These are phyloP conservation scores for Oreochromis grahami DNA, from an alignment of 2,797 vertebrate genomes.

Conservation along the genomic window DNA sequence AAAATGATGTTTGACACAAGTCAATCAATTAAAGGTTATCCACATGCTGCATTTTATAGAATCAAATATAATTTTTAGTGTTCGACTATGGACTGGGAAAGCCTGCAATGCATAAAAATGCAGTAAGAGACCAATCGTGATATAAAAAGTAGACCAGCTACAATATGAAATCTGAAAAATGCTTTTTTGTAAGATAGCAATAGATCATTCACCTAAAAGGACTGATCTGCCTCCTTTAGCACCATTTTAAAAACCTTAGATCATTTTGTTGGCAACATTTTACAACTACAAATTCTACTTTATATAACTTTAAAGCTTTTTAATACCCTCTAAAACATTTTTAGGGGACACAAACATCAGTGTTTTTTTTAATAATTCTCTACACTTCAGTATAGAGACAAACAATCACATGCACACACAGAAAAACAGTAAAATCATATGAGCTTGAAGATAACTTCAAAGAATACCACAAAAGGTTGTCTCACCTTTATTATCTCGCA, in stretches of 20 bases:
- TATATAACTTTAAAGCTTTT: background rate
- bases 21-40: background rate
- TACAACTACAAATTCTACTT: background rate
- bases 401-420: background rate
- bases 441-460: background rate
- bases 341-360: background rate
- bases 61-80: background rate
- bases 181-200: background rate
- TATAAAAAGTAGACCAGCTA: background rate
- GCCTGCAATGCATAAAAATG: background rate
- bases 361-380: background rate
- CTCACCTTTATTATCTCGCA: conserved; percentile 93
- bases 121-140: background rate
- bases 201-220: background rate
- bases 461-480: background rate
- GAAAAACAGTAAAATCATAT: background rate
- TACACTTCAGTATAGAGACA: background rate
- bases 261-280: background rate
- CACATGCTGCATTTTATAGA: background rate
- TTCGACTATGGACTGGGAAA: background rate
- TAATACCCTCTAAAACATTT: background rate
- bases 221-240: background rate
- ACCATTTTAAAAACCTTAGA: background rate
- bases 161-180: background rate
- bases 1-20: background rate